Base-by-base conservation (phyloP, 2,113 vertebrate genomes). In the Rynchops niger region DNA sequence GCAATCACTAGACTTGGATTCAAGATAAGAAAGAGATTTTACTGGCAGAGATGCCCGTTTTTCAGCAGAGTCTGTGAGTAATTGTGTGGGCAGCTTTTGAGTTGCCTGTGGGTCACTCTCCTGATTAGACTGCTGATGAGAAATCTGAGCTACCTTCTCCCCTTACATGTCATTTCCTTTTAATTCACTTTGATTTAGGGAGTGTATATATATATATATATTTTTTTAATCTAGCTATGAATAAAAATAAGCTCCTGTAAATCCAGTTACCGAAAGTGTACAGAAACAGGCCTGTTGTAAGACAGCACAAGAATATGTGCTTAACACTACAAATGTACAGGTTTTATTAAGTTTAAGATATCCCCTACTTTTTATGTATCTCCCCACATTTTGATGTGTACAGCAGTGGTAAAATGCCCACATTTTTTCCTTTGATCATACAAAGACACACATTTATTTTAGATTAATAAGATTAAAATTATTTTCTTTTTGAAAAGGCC, bases 11-110 rank as follows among this genome's bases (percentile, higher is more conserved):
- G 52, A 47, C 58, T 84, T 89, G 71, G 69, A 83, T 92, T 95
- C 15, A 49, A 97, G 89, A 93, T 96, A 87, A 73, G 80, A 93
- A 90, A 82, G 65, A 94, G 79, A 72, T 94, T 96, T 97, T 93
- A 52, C 86, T 91, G 88, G 80, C 74, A 91, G 88, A 2, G 2
- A 58, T 87, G 71, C 27, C 56, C 1, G 1, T 45, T 88, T 86
- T 88, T 81, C 59, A 96, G 71, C 56, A 95, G 62, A 88, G 71
- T 96, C n/a, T 4, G 15, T 77, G 92, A 96, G 72, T 92, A 97
- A 97, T 95, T 94, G 67, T 74, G 45, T 93, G 80, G 86, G 82
- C 76, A 90, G 49, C 59, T 86, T 89, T 93, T 0, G 5, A 95
- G 71, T 61, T 80, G 65, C 82, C 47, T 22, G 38, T 82, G 47